These are phyloP conservation scores for Heliopora coerulea DNA, from an alignment of 92 coral and sea anemone genomes.

Conservation along the genomic window DNA sequence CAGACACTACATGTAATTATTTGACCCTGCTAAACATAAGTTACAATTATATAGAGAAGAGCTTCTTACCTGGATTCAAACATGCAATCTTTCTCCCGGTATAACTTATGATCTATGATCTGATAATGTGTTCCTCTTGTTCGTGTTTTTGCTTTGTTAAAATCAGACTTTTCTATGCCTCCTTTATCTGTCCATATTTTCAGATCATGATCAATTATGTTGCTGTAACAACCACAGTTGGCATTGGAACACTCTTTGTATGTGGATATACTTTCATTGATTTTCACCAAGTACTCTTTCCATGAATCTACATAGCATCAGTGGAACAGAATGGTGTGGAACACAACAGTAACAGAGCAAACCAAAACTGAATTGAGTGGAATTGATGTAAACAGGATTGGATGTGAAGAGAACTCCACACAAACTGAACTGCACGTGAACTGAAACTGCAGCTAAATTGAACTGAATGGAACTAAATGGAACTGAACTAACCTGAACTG, in stretches of 20 bases:
- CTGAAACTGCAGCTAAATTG: too few species aligned
- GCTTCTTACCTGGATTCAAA: conserved; percentile 76
- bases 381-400: too few species aligned
- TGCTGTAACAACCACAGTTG: conserved; percentile 86
- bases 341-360: too few species aligned
- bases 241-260: conserved; percentile 84
- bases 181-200: conserved; percentile 82
- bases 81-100: conserved; percentile 89
- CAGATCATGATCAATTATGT: conserved; percentile 76
- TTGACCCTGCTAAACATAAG: too few species aligned
- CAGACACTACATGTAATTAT: too few species aligned
- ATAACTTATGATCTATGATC: conserved; percentile 80
- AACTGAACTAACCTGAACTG: too few species aligned
- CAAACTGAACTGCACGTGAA: too few species aligned
- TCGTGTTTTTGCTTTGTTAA: conserved; percentile 56
- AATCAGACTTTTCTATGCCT: conserved; percentile 70
- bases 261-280: conserved; percentile 59
- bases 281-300: conserved; percentile 70
- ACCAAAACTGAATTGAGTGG: too few species aligned
- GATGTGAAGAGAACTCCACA: too few species aligned
- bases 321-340: too few species aligned
- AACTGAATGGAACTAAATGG: too few species aligned
- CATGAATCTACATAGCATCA: conserved; percentile 65
- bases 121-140: conserved; percentile 89
- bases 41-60: not conserved